These are phyloP conservation scores for Leptinotarsa peninsularis DNA, from an alignment of 2,888 invertebrate species.

Conservation along the genomic window DNA sequence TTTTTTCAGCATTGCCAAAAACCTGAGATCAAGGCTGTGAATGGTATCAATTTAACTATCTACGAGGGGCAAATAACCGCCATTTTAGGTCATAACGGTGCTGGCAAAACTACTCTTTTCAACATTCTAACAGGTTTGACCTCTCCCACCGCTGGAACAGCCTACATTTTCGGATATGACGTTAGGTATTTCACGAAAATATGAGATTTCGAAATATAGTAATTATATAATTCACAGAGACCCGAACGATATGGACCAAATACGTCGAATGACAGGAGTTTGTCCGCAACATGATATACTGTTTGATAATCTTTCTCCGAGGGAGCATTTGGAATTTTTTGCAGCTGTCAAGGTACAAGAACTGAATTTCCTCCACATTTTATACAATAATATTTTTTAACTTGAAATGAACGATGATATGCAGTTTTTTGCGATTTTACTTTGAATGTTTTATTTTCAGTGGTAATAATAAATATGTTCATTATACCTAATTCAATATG, in stretches of 20 bases:
- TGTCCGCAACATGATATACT: constrained; percentile 90
- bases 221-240: constrained; percentile 67
- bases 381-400: too few species aligned
- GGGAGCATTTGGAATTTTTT: constrained; percentile 85
- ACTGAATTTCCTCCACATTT: not conserved
- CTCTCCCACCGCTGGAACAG: constrained; percentile 78
- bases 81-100: constrained; percentile 87
- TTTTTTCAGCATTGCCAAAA: constrained; percentile 75
- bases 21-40: constrained; percentile 79
- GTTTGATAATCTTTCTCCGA: constrained; percentile 81
- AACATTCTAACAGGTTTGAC: constrained; percentile 88
- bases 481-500: too few species aligned
- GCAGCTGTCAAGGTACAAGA: constrained; percentile 78
- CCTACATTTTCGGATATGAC: constrained; percentile 81
- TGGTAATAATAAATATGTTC: too few species aligned
- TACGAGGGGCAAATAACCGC: constrained; percentile 91
- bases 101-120: constrained; percentile 88
- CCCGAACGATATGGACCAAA: constrained; percentile 80
- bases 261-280: constrained; percentile 85
- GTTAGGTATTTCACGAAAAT: constrained; percentile 68
- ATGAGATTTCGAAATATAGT: not conserved
- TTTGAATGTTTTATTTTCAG: too few species aligned
- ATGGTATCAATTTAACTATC: constrained; percentile 83
- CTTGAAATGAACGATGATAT: too few species aligned
- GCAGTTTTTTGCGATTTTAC: too few species aligned